Evolutionary conservation across 2,797 vertebrate species (phyloP), one percentile per base, ranked within the genome.

Genomic region (Calcarius lapponicus): DNA sequence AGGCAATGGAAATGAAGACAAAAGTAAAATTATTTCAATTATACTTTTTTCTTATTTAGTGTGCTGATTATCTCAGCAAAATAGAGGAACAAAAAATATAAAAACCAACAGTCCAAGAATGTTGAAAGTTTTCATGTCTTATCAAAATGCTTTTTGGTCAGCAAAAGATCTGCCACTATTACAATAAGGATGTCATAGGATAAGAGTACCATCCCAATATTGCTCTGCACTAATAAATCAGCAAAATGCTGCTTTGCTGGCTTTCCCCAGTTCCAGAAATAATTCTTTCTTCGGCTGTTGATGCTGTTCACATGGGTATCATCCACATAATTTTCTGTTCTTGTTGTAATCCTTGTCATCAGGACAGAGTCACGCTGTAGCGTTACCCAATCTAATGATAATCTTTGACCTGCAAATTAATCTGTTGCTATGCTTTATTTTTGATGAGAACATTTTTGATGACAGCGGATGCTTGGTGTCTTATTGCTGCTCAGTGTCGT

Each of bases 381-480:
- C 34, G 17, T 64, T 53, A 38, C 29, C 31, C 61, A 51, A 57
- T 81, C 51, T 24, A 64, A 26, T 50, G 65, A 64, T 21, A 83
- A 45, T 56, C 80, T 92, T 38, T 84, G 93, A 78, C 58, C 82
- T 74, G 64, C 56, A 81, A 86, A 84, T 89, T 36, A 89, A n/a
- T 60, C 50, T 50, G 38, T 51, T 61, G 54, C 29, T 93, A 6
- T 16, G 24, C 67, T 89, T 74, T 48, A 43, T 80, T 94, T 64
- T 89, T 57, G 56, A 57, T 57, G 71, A 43, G 42, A 76, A 56
- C 32, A 10, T 29, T 86, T 90, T 66, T 45, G 66, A 17, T 80
- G 74, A 58, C 38, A 62, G 81, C 28, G 69, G 32, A 38, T 65
- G 58, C 40, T 48, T 50, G 16, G 53, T 31, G 32, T 64, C 10